These are phyloP conservation scores for Zosterops japonicus DNA, from an alignment of 2,113 vertebrate species.

Conservation along the genomic window DNA sequence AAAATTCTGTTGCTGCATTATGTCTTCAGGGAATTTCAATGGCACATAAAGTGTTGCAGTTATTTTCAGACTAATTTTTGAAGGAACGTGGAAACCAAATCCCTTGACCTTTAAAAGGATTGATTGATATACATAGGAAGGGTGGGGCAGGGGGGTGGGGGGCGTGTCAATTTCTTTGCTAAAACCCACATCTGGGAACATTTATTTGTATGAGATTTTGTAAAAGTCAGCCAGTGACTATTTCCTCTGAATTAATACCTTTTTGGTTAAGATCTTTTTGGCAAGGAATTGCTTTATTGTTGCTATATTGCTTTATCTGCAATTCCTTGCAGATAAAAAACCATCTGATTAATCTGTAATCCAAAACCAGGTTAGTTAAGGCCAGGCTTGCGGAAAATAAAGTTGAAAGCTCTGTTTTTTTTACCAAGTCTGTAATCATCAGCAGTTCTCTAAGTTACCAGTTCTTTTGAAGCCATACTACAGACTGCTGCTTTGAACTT, in stretches of 20 bases:
- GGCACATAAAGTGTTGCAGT: not conserved
- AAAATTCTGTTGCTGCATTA: not conserved
- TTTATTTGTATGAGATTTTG: not conserved
- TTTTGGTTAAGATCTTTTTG: not conserved
- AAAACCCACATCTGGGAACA: not conserved
- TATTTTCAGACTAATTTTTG: not conserved
- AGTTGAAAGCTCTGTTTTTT: not conserved
- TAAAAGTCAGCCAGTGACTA: not conserved
- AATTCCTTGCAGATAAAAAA: not conserved
- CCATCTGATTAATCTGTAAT: not conserved
- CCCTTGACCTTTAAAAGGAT: not conserved
- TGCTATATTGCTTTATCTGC: too few species aligned
- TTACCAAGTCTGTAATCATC: not conserved
- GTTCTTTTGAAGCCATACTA: not conserved
- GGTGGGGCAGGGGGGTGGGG: fast-evolving
- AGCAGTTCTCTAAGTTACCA: not conserved
- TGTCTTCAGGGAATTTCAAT: not conserved
- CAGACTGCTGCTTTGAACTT: not conserved
- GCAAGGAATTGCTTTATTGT: not conserved
- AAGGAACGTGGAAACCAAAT: not conserved
- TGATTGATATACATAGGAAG: not conserved
- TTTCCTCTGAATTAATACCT: not conserved
- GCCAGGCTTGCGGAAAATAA: not conserved
- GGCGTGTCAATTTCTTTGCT: not conserved
- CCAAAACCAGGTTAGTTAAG: not conserved